Conservation (phyloP, 2,113 vertebrate species). For the Elephas maximus region DNA sequence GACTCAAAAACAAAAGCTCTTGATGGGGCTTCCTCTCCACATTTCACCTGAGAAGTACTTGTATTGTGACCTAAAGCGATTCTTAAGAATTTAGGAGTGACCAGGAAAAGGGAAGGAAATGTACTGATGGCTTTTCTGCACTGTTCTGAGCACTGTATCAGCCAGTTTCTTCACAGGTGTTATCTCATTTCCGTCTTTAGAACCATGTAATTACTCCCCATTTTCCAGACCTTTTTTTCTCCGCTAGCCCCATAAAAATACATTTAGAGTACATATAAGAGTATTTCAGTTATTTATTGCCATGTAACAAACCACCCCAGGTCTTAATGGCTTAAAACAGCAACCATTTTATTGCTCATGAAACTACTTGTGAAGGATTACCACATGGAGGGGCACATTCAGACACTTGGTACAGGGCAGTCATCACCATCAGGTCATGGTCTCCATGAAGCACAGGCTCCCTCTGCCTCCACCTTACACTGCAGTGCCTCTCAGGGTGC, state of each 20-base stretch:
- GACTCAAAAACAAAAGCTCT: neutral
- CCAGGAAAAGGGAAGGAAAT: neutral
- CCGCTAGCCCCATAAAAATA: neutral
- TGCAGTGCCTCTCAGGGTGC: neutral
- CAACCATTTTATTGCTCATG: neutral
- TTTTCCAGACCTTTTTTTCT: neutral
- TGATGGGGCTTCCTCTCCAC: neutral
- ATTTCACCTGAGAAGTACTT: neutral
- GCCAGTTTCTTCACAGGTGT: neutral
- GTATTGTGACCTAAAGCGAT: neutral
- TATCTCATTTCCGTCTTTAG: neutral
- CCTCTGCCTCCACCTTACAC: neutral
- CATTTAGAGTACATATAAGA: neutral
- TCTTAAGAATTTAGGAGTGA: neutral
- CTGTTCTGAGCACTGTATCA: neutral
- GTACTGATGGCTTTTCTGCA: neutral
- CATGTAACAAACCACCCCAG: neutral
- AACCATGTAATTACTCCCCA: neutral
- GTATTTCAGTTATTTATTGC: neutral
- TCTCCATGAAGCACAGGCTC: neutral
- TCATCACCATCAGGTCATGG: neutral
- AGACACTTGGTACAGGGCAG: neutral
- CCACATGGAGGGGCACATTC: neutral
- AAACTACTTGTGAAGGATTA: neutral
- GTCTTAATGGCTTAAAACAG: neutral